A percentile compares a stretch with the other conserved stretches of the same genome.
Conservation (phyloP, 2,888 invertebrate genomes). For the Lysandra coridon region DNA sequence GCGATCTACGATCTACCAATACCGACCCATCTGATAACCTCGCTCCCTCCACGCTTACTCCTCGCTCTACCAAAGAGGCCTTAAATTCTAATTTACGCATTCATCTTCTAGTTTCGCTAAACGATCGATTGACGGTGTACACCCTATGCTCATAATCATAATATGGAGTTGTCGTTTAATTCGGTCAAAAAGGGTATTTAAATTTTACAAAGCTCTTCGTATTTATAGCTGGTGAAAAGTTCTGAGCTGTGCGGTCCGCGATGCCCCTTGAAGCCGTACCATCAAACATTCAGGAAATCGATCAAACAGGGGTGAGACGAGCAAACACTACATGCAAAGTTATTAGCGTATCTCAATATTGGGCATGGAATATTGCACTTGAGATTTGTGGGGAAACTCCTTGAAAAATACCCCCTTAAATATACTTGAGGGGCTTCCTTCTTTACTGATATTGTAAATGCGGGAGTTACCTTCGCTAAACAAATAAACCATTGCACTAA, state of each 20-base stretch:
- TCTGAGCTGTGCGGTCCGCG: not conserved
- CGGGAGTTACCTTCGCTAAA: not conserved
- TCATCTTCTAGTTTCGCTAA: no score
- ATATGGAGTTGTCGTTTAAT: not conserved
- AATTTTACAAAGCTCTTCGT: not conserved
- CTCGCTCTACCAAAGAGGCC: no score
- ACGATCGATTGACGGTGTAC: no score
- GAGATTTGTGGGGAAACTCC: not conserved
- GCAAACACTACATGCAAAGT: conserved; percentile 25
- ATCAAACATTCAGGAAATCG: conserved; percentile 25
- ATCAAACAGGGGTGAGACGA: conserved; percentile 20
- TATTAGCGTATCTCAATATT: conserved; percentile 20
- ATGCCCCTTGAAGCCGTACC: conserved; percentile 6
- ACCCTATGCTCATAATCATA: not conserved
- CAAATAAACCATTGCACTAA: no score
- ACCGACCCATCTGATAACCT: no score
- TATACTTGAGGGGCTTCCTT: not conserved
- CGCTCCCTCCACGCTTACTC: no score
- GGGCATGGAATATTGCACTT: conserved; percentile 4
- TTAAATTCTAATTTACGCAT: no score
- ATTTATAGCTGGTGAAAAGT: not conserved
- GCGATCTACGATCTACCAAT: no score
- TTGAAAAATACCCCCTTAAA: not conserved
- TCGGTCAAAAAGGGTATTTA: not conserved
- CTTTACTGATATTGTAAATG: not conserved